A percentile compares a stretch with the other conserved stretches of the same genome.
These are phyloP conservation scores for Conchocele bisecta DNA, from an alignment of 2,888 invertebrate genomes.

Conservation along the genomic window DNA sequence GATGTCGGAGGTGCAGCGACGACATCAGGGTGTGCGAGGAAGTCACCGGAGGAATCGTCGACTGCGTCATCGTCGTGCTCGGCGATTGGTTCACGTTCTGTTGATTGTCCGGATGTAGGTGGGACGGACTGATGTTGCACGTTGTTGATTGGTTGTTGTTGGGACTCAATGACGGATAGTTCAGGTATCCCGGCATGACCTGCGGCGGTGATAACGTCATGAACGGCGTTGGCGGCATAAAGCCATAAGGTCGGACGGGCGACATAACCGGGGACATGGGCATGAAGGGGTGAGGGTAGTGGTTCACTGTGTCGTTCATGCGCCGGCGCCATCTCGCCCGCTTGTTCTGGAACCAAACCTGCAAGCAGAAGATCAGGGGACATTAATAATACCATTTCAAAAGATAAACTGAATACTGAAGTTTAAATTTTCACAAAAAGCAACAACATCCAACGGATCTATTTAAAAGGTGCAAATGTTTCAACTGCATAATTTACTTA, in stretches of 20 bases:
- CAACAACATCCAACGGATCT: too few relatives aligned
- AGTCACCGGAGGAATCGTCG: too few relatives aligned
- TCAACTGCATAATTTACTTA: too few relatives aligned
- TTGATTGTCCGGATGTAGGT: slow-evolving; percentile 13
- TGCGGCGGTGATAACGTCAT: slow-evolving; percentile 54
- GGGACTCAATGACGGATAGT: slow-evolving; percentile 48
- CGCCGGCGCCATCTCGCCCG: slow-evolving; percentile 13
- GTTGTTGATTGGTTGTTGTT: slow-evolving; percentile 36
- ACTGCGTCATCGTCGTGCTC: slow-evolving; percentile 14
- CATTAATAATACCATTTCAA: too few relatives aligned
- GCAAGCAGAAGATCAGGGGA: slow-evolving; percentile 14
- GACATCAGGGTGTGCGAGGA: slow-evolving; percentile 39
- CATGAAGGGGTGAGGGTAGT: slow-evolving; percentile 40
- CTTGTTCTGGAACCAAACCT: slow-evolving; percentile 62
- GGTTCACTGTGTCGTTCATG: slow-evolving; percentile 42
- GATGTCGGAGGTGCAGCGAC: slow-evolving; percentile 47
- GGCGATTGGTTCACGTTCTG: slow-evolving; percentile 1
- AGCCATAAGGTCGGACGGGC: slow-evolving; percentile 58
- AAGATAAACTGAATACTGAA: too few relatives aligned
- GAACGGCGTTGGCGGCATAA: slow-evolving; percentile 55
- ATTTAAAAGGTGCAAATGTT: too few relatives aligned
- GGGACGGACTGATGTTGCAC: slow-evolving; percentile 7
- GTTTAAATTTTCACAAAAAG: too few relatives aligned
- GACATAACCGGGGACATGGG: slow-evolving; percentile 59
- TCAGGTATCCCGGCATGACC: slow-evolving; percentile 37